These are phyloP conservation scores for Ariopsis seemanni DNA, from an alignment of 2,113 vertebrate genomes.

Conservation along the genomic window DNA sequence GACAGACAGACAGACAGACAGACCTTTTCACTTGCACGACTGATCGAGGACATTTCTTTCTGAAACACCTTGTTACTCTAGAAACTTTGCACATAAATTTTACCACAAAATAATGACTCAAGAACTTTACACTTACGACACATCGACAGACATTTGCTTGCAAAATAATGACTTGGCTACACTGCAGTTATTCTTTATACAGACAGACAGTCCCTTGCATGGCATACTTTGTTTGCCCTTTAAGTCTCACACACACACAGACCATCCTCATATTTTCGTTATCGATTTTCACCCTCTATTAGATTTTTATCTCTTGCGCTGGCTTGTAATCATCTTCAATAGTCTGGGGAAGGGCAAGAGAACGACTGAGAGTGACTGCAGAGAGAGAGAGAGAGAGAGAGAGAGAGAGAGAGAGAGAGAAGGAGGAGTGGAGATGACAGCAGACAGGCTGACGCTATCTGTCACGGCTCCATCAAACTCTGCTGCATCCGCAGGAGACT, in stretches of 20 bases:
- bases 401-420: neutral
- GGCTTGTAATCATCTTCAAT: constrained; percentile 40
- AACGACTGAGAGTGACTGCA: constrained; percentile 8
- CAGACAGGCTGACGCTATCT: neutral
- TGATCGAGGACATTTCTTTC: neutral
- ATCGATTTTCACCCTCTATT: constrained; percentile 45
- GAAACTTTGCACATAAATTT: neutral
- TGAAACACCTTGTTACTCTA: neutral
- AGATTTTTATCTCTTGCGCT: constrained; percentile 33
- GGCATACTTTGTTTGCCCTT: neutral
- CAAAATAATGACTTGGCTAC: too few species aligned
- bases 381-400: neutral
- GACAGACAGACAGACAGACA: neutral
- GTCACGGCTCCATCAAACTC: constrained; percentile 24
- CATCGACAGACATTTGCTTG: neutral
- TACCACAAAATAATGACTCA: neutral
- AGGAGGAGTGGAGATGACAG: neutral
- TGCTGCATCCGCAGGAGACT: constrained; percentile 12
- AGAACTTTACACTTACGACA: neutral
- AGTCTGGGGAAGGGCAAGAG: constrained; percentile 33
- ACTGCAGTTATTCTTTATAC: too few species aligned
- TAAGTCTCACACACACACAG: constrained; percentile 21
- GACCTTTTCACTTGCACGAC: neutral
- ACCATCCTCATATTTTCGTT: constrained; percentile 40
- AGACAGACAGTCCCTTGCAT: neutral